Evolutionary conservation across 92 coral and sea anemone species (phyloP), one percentile per base, ranked within the genome.

Genomic region (Palythoa grandiflora): DNA sequence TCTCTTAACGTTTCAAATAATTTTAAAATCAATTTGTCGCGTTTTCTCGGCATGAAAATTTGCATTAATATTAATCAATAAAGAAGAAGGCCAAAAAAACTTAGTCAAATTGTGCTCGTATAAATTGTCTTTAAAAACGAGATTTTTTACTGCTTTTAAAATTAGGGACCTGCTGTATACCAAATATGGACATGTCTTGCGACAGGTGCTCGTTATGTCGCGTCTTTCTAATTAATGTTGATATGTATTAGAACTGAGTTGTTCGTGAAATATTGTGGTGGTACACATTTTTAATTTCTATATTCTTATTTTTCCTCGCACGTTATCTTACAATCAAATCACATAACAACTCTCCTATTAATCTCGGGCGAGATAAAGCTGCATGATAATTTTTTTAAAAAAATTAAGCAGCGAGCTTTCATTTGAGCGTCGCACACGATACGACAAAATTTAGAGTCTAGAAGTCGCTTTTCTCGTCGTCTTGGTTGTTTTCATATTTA

Each of bases 171-270:
- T 48, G 59, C 48, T 47, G 15, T 21, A 48, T 47, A 52, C 86
- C 86, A 81, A 40, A 81, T 81, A 81, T 65, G 86, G 86, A 51
- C 1, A 36, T 81, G 7, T n/a, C 52, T 44, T 21, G 21, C 4
- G 44, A 61, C 86, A 81, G 86, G 86, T 81, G 86, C 86, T 65
- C 11, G 2, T 35, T 14, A 2, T 11, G 75, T 21, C 39, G 12
- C 17, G 35, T 81, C 57, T 81, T 48, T 81, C 86, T 81, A 81
- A 81, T 81, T 81, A 81, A 81, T 81, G 86, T 81, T 66, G 86
- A 81, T 47, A 81, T 81, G n/a, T 51, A 81, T 81, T 81, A 65
- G 59, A 66, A 81, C 59, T 38, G n/a, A 36, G 17, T 65, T 71
- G 75, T 81, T 55, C 66, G 44, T 81, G 66, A 52, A 15, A 71